Percentiles rank a stretch among this genome's conserved stretches.
Evolutionary conservation across 2,113 vertebrate genomes (phyloP).

Genomic region (Phocoena phocoena): DNA sequence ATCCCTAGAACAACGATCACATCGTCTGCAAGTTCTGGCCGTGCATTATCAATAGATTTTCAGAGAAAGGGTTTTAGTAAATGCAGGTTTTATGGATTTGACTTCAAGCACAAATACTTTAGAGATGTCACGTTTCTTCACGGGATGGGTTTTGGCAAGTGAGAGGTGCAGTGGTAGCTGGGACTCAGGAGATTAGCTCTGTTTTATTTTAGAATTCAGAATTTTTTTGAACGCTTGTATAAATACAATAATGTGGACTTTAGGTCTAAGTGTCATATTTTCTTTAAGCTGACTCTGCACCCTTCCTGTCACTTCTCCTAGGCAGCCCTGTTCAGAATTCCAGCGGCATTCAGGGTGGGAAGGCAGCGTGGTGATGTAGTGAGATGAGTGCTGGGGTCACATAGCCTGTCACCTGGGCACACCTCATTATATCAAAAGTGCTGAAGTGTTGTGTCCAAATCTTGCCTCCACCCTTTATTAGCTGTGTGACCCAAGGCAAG

Average conservation of each 20-base stretch:
- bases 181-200: not conserved
- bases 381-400: not conserved
- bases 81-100: constrained; percentile 25
- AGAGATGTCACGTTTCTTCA: not conserved
- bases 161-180: not conserved
- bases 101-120: not conserved
- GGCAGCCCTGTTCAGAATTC: not conserved
- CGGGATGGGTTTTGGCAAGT: not conserved
- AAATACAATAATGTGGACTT: not conserved
- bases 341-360: not conserved
- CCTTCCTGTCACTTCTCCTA: not conserved
- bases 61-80: not conserved
- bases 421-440: not conserved
- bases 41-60: constrained; percentile 47
- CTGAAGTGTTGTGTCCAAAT: not conserved
- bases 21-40: constrained; percentile 23
- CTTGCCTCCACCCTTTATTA: not conserved
- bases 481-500: not conserved
- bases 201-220: constrained; percentile 27
- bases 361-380: accelerated
- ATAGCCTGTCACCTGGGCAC: not conserved
- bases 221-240: not conserved
- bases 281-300: not conserved
- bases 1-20: not conserved
- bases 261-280: not conserved